Base-by-base conservation (phyloP, 2,113 vertebrate genomes). In the Lophius piscatorius region DNA sequence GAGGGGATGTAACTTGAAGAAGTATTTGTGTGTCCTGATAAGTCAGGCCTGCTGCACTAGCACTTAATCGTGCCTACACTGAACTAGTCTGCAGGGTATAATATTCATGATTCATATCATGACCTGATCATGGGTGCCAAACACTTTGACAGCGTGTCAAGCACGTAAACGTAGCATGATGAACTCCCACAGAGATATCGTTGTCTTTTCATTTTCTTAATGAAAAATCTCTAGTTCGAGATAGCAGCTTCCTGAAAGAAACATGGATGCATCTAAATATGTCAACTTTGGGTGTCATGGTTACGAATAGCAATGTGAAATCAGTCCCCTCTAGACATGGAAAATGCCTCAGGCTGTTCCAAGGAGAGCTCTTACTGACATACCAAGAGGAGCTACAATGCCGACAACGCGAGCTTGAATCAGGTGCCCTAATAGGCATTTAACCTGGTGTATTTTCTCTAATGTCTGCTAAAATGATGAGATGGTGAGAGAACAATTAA, bases 111-210 rank as follows among this genome's bases (percentile, higher is more conserved):
- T 71, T 28, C 31, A 67, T 28, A 70, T 82, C 39, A 41, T 71
- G 57, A 45, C 41, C 46, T n/a, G 17, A 45, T 61, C 56, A 79
- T 4, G 23, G 41, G 61, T 62, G 62, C 75, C 67, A 75, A 64
- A 60, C 47, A 58, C 48, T 65, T 23, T 69, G 70, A 78, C 70
- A 70, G 26, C 14, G 21, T 70, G 65, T 68, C 70, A 72, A 76
- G 57, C 11, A 52, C 24, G 59, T 49, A 39, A 80, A 70, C 22
- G 56, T 45, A 29, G 63, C n/a, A n/a, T n/a, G 63, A 84, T 77
- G 73, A 84, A 67, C 49, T 61, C 63, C 72, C 76, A 64, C 49
- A 22, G 73, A 81, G 74, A 81, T 54, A 65, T 78, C 64, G 57
- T 17, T 60, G 42, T 58, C 54, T 58, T 85, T 76, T 87, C 62